Evolutionary conservation across 2,888 invertebrate species (phyloP).

Genomic region (Epinotia demarniana): DNA sequence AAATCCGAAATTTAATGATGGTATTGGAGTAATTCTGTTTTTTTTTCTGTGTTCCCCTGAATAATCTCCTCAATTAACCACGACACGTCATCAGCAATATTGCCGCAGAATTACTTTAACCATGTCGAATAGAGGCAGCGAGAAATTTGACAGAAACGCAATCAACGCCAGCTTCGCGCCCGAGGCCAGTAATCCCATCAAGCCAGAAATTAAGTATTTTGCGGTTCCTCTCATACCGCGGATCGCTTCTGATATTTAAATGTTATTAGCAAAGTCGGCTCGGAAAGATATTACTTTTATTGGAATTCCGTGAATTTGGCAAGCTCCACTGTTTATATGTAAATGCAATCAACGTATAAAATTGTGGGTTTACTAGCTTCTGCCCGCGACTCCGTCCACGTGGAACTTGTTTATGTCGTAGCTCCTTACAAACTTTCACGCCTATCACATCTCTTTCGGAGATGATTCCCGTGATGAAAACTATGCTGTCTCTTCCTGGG

Average conservation of each 20-base stretch:
- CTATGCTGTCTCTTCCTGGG: too few species aligned
- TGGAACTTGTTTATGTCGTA: too few species aligned
- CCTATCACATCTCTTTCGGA: too few species aligned
- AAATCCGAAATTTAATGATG: neutral
- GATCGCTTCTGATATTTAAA: conserved; percentile 19
- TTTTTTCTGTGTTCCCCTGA: too few species aligned
- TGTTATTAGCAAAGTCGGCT: neutral
- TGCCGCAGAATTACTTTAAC: neutral
- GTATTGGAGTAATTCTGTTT: too few species aligned
- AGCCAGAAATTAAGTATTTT: conserved; percentile 22
- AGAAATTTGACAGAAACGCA: conserved; percentile 11
- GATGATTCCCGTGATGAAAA: too few species aligned
- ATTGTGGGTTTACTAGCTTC: neutral
- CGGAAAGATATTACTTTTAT: conserved; percentile 9
- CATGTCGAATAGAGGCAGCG: neutral
- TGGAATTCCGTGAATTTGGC: neutral
- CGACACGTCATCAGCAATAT: neutral
- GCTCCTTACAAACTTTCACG: too few species aligned
- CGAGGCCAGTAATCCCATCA: conserved; percentile 21
- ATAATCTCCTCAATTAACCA: too few species aligned
- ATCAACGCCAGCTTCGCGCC: conserved; percentile 12
- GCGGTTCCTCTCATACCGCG: conserved; percentile 1
- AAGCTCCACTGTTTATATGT: neutral
- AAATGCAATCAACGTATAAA: neutral
- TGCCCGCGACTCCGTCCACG: neutral